Base-by-base conservation (phyloP, 2,113 vertebrate genomes). In the Willisornis vidua region DNA sequence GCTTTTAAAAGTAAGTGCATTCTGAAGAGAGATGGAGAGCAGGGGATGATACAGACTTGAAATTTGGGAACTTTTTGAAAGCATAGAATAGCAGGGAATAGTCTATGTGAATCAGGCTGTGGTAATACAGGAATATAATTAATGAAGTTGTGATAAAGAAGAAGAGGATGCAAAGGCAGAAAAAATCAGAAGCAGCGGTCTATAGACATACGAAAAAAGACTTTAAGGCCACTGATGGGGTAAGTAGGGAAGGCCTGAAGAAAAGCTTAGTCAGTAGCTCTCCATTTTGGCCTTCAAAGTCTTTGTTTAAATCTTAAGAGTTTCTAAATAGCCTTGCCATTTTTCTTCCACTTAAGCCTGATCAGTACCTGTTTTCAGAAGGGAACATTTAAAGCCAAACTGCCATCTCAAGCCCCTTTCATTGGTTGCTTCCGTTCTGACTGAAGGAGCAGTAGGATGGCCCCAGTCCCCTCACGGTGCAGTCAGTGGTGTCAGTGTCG, bases 401-500 rank as follows among this genome's bases (percentile, higher is more conserved):
- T 68, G 48, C n/a, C n/a, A 9, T 15, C 31, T 77, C 57, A n/a
- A 19, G 41, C 12, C 18, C 12, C 52, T 37, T 54, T 98, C 94
- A 98, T 10, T 97, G 97, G 31, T 58, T 97, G 2, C 81, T 83
- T 31, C 98, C 97, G 31, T 83, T 96, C 59, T 98, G 97, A 20
- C 75, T 82, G 66, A 98, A 97, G 88, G 98, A 98, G 22, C 98
- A 99, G 96, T 98, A 98, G 80, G 94, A 91, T 18, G 98, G 96
- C n/a, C 98, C 97, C 57, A 97, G 93, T 14, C 97, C 97, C 70
- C 97, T 90, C 24, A 97, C 96, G 0, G 98, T 98, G 41, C 99
- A 99, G 96, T 99, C 97, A 1, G 98, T 98, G 94, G 61, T 97
- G 48, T 97, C 96, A 0, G 96, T 97, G 62, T 98, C 96, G 25